Percentiles rank a stretch among this genome's conserved stretches.
These are phyloP conservation scores for Ardeotis arabs DNA, from an alignment of 2,113 vertebrate genomes.

Conservation along the genomic window DNA sequence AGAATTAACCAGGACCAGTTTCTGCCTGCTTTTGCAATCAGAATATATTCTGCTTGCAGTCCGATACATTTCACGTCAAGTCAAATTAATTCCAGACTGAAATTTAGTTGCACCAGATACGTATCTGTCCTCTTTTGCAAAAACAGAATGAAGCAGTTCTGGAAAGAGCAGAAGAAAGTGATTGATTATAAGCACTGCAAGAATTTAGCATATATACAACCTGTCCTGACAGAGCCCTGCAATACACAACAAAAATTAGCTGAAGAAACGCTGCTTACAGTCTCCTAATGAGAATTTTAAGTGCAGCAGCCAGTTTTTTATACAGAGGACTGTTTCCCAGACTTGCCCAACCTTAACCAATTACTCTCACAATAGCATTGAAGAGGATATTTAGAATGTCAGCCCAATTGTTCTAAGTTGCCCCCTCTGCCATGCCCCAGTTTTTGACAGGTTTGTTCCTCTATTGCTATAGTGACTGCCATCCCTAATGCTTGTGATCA, in stretches of 20 bases:
- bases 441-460: conserved; percentile 30
- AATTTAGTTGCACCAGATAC: neutral
- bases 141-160: neutral
- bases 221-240: neutral
- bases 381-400: neutral
- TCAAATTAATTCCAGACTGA: neutral
- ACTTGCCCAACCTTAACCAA: conserved; percentile 66
- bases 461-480: conserved; percentile 37
- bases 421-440: conserved; percentile 18
- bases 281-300: neutral
- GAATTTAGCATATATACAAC: neutral
- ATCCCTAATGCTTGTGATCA: conserved; percentile 55
- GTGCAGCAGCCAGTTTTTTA: conserved; percentile 1
- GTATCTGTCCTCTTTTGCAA: neutral
- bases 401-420: conserved; percentile 42
- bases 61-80: neutral
- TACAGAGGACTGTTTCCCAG: neutral
- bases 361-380: conserved; percentile 8
- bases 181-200: neutral
- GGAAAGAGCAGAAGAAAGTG: neutral
- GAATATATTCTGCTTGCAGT: neutral
- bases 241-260: neutral
- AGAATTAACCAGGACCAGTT: neutral
- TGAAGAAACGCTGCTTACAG: neutral
- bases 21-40: neutral